phyloP scores from a whole-genome alignment of 2,888 invertebrate species.

The Stenichneumon culpator region DNA sequence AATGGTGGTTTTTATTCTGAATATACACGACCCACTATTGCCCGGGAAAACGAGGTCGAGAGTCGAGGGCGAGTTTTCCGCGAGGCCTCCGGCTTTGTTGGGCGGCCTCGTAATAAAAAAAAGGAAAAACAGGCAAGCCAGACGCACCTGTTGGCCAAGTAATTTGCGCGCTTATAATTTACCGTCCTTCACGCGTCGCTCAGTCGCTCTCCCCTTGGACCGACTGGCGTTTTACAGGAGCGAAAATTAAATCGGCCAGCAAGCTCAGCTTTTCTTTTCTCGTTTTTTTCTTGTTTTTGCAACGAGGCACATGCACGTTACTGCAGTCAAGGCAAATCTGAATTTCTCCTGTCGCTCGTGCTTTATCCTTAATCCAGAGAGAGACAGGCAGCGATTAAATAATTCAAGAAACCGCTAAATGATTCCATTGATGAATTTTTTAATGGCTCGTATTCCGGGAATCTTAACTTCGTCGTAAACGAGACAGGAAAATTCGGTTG shows the following conservation, averaged over 20 bases:
- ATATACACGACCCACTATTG: slow-evolving; percentile 27
- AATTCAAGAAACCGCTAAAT: not conserved
- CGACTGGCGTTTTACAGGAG: not conserved
- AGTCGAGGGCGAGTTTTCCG: slow-evolving; percentile 56
- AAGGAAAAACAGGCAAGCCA: slow-evolving; percentile 40
- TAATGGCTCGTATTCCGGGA: not conserved
- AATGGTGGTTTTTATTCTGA: slow-evolving; percentile 15
- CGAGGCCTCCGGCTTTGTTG: slow-evolving; percentile 20
- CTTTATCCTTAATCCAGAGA: not conserved
- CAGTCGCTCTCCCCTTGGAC: slow-evolving; percentile 12
- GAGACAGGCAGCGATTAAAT: not conserved
- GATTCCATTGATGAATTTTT: not conserved
- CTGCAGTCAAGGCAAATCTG: not conserved
- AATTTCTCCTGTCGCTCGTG: not conserved
- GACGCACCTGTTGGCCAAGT: slow-evolving; percentile 71
- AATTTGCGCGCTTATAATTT: slow-evolving; percentile 71
- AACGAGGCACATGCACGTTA: not conserved
- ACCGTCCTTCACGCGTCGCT: slow-evolving; percentile 60
- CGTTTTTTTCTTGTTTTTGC: too few relatives aligned
- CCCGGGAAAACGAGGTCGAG: slow-evolving; percentile 67
- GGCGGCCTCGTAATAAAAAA: not conserved
- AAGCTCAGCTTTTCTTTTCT: not conserved
- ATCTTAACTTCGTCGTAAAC: not conserved
- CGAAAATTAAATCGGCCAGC: slow-evolving; percentile 42
- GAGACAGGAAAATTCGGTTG: not conserved